phyloP scores from a whole-genome alignment of 64 coral and sea anemone genomes.

The Montipora cactus region DNA sequence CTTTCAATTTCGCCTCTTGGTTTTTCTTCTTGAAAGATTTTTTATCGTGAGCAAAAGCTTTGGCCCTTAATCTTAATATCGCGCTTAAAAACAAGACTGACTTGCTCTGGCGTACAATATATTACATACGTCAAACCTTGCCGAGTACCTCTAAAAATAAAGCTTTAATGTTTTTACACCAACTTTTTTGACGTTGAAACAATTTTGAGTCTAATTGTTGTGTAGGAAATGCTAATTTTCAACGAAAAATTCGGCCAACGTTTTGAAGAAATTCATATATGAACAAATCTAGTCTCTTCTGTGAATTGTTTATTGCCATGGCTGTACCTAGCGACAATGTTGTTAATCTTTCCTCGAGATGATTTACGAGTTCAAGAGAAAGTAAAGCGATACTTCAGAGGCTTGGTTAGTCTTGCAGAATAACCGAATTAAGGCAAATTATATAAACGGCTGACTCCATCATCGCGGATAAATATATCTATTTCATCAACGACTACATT shows the following conservation, averaged over 20 bases:
- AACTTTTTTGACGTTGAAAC: neutral
- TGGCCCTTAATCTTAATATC: too few species aligned
- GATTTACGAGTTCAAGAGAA: neutral
- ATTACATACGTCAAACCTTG: neutral
- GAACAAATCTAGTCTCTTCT: slow-evolving; percentile 28
- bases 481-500: slow-evolving; percentile 5
- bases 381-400: neutral
- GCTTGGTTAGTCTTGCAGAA: neutral
- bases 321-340: too few species aligned
- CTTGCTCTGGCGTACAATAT: slow-evolving; percentile 1
- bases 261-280: neutral
- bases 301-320: slow-evolving; percentile 3
- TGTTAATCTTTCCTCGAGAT: neutral
- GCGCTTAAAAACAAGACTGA: neutral
- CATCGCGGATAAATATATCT: slow-evolving; percentile 46
- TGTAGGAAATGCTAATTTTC: neutral
- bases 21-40: too few species aligned
- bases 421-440: neutral
- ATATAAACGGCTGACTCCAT: neutral
- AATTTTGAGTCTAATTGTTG: neutral
- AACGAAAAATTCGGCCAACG: too few species aligned
- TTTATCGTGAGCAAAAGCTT: too few species aligned
- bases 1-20: neutral
- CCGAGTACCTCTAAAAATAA: too few species aligned
- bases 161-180: neutral